phyloP scores from a whole-genome alignment of 1,140 invertebrate species.

The Drosophila punjabiensis region DNA sequence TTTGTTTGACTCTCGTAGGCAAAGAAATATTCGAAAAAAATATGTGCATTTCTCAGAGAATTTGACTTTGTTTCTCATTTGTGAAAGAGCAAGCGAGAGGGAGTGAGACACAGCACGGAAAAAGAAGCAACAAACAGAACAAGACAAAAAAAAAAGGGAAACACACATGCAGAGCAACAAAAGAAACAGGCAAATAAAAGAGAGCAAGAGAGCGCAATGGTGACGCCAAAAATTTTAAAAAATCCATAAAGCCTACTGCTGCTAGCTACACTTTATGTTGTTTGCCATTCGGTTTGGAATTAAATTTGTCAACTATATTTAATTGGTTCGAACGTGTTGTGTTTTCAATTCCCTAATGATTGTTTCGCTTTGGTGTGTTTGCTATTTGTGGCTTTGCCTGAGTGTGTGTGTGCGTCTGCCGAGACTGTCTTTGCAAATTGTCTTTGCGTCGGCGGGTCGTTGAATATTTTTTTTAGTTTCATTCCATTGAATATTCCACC shows the following conservation, averaged over 20 bases:
- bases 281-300: slow-evolving; percentile 38
- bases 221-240: slow-evolving; percentile 77
- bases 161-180: slow-evolving; percentile 61
- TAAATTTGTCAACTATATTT: slow-evolving; percentile 61
- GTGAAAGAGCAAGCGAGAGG: slow-evolving; percentile 12
- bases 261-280: slow-evolving; percentile 6
- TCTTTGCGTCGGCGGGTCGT: slow-evolving; percentile 54
- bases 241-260: slow-evolving; percentile 43
- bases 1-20: slow-evolving; percentile 18
- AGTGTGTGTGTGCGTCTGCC: slow-evolving; percentile 33
- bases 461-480: slow-evolving; percentile 28
- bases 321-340: slow-evolving; percentile 51
- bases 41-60: slow-evolving; percentile 33
- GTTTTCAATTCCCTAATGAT: slow-evolving; percentile 32
- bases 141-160: slow-evolving; percentile 47
- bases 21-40: slow-evolving; percentile 33
- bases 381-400: slow-evolving; percentile 21
- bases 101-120: slow-evolving; percentile 13
- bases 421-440: slow-evolving; percentile 62
- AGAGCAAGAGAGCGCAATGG: slow-evolving; percentile 66
- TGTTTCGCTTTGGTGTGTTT: slow-evolving; percentile 32
- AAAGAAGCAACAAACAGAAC: slow-evolving; percentile 41
- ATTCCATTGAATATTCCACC: slow-evolving; percentile 54
- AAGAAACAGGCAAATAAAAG: slow-evolving; percentile 49
- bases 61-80: slow-evolving; percentile 37